Conservation (phyloP, 2,888 invertebrate genomes). For the Melipona bicolor region DNA sequence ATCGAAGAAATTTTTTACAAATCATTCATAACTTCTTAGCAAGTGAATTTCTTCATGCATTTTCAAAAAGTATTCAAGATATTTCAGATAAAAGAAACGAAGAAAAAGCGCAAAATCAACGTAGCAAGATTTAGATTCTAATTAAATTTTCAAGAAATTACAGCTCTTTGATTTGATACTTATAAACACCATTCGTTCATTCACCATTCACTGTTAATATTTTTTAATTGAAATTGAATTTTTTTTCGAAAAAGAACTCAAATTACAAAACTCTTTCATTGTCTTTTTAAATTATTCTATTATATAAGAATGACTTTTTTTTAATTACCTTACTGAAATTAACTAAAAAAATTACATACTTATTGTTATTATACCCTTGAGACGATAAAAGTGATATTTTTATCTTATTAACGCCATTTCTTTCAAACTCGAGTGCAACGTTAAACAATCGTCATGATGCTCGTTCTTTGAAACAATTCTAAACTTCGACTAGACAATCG, state of each 20-base stretch:
- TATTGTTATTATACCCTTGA: neutral
- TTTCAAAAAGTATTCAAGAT: constrained; percentile 35
- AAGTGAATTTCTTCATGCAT: neutral
- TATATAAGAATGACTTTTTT: neutral
- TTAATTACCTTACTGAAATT: neutral
- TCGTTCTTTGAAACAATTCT: constrained; percentile 63
- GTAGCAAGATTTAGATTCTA: constrained; percentile 27
- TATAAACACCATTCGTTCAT: constrained; percentile 48
- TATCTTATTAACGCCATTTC: constrained; percentile 50
- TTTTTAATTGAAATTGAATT: constrained; percentile 26
- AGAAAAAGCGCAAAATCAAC: constrained; percentile 35
- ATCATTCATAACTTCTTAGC: constrained; percentile 31
- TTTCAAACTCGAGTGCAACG: constrained; percentile 34
- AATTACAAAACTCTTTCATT: neutral
- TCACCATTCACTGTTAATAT: constrained; percentile 31
- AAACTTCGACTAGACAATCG: constrained; percentile 48
- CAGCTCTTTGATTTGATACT: neutral
- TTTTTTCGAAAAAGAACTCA: neutral
- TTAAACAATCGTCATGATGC: constrained; percentile 53
- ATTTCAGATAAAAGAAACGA: constrained; percentile 24
- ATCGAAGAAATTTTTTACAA: constrained; percentile 49
- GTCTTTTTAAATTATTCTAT: too few relatives aligned
- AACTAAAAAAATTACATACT: neutral
- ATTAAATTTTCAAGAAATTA: constrained; percentile 27
- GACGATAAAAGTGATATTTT: constrained; percentile 14